Base-by-base conservation (phyloP, 1,140 invertebrate species). In the Panonychus citri region DNA sequence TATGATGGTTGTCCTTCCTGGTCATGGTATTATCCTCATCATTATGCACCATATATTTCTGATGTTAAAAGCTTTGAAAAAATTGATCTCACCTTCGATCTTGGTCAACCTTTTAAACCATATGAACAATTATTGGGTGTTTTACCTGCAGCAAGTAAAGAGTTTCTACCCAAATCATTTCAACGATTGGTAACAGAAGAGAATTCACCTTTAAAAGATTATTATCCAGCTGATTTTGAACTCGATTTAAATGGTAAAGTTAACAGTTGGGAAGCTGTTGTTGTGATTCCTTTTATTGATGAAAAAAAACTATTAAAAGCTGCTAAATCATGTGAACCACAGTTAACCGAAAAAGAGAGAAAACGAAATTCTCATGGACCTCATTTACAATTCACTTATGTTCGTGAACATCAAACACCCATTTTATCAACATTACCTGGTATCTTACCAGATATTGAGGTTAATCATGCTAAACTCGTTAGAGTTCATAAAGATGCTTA, bases 231-330 rank as follows among this genome's bases (percentile, higher is more conserved):
- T 21, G 74, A 91, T 24, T 96, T 97, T 68, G 75, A 85, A 63
- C 89, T 81, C 0, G 85, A 88, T 73, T 64, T 76, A 15, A 78
- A 98, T 74, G 90, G 89, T 1, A 98, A 98, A 66, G 77, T 77
- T 63, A 83, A 94, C 63, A 87, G 94, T 58, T 98, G 91, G 91
- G 93, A 98, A 70, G 91, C 91, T 25, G 82, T 98, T 0, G 88
- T 96, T 8, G 72, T 96, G 1, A 90, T 97, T 64, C 91, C 91
- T 1, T 95, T 97, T 64, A 96, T 97, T 63, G 81, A 94, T 61
- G 88, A 95, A 75, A 81, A 71, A 40, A 71, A 75, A 51, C 72
- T 90, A 48, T 65, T 88, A 30, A 69, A 74, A 60, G 85, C 87
- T 0, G 93, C 95, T 81, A 67, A 71, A 24, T 71, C 77, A 0